These are phyloP conservation scores for Hypocryptadius cinnamomeus DNA, from an alignment of 2,113 vertebrate genomes.

Conservation along the genomic window DNA sequence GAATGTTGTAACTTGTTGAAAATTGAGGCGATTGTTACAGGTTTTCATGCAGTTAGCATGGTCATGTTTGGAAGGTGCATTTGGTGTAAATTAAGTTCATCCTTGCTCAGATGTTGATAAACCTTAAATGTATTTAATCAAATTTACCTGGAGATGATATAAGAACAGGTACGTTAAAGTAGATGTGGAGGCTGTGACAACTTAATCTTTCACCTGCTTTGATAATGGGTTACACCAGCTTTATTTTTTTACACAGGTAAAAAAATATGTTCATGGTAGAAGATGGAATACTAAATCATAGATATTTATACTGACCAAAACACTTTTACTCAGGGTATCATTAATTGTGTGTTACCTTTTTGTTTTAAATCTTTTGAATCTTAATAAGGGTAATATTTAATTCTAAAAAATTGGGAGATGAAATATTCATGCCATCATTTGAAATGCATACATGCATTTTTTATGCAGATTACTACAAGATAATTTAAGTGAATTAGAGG, in stretches of 20 bases:
- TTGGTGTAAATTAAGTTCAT: neutral
- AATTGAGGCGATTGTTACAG: neutral
- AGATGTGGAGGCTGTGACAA: neutral
- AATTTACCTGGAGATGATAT: neutral
- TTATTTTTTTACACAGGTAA: neutral
- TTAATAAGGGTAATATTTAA: constrained; percentile 3
- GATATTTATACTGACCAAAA: neutral
- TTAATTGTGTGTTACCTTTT: neutral
- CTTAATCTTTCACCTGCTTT: neutral
- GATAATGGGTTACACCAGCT: neutral
- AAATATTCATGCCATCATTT: neutral
- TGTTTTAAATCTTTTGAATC: neutral
- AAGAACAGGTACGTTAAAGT: neutral
- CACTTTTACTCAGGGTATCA: neutral
- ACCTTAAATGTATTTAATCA: neutral
- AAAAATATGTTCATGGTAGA: neutral
- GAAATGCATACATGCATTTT: neutral
- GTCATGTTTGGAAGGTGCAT: neutral
- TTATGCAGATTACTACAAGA: neutral
- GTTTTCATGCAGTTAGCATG: neutral
- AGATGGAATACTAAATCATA: neutral
- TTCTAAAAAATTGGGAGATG: neutral
- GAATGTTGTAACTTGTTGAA: neutral
- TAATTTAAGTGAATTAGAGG: neutral
- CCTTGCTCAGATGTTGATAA: neutral